Conservation (phyloP, 2,797 vertebrate genomes). For the Synanceia verrucosa region DNA sequence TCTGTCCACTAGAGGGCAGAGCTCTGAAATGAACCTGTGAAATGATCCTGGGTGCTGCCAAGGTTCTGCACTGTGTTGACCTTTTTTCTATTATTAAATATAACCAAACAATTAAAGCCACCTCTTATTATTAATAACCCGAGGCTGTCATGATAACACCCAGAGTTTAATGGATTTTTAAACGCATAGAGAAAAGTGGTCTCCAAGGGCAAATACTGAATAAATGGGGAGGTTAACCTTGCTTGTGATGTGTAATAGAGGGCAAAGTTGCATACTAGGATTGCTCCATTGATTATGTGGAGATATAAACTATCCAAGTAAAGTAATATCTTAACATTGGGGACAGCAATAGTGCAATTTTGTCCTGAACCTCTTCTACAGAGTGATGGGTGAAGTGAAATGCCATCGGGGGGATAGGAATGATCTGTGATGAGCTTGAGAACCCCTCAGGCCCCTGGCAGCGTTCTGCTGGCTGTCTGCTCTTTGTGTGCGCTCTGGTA, state of each 20-base stretch:
- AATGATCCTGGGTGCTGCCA: slow-evolving; percentile 7
- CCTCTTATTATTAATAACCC: slow-evolving; percentile 50
- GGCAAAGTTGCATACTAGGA: slow-evolving; percentile 33
- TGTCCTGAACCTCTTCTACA: slow-evolving; percentile 26
- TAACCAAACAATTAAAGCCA: slow-evolving; percentile 56
- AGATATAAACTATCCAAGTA: slow-evolving; percentile 21
- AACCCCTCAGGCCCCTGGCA: slow-evolving; percentile 48
- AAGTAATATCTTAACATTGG: slow-evolving; percentile 30
- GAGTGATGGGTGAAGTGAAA: slow-evolving; percentile 18
- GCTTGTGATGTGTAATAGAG: slow-evolving; percentile 41
- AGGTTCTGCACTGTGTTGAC: slow-evolving; percentile 65
- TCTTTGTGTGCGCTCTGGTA: slow-evolving; percentile 44
- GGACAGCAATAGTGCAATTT: neutral
- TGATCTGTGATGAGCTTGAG: slow-evolving; percentile 39
- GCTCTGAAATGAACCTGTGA: slow-evolving; percentile 21
- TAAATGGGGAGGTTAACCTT: slow-evolving; percentile 55
- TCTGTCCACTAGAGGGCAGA: slow-evolving; percentile 71
- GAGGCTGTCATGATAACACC: slow-evolving; percentile 34
- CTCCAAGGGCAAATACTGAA: slow-evolving; percentile 45
- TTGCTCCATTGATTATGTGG: slow-evolving; percentile 19
- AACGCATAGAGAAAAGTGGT: slow-evolving; percentile 47
- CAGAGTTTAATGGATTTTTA: slow-evolving; percentile 50
- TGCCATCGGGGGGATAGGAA: slow-evolving; percentile 16
- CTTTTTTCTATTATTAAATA: slow-evolving; percentile 65
- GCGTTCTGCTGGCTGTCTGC: slow-evolving; percentile 30